phyloP scores from a whole-genome alignment of 37 sponge, comb jelly and placozoan genomes.

The Agelas oroides region DNA sequence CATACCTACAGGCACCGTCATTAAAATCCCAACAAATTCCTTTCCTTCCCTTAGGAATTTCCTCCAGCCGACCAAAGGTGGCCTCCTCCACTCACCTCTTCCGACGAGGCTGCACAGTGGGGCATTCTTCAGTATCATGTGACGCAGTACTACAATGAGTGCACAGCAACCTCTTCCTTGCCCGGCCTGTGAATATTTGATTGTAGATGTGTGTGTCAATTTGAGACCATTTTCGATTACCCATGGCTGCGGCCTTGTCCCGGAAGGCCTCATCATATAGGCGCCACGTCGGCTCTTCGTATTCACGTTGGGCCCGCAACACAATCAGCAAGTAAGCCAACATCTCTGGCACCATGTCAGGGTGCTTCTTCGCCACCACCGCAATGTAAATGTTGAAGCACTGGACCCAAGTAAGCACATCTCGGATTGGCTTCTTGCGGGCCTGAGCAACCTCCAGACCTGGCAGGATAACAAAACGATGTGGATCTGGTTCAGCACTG shows the following conservation, averaged over 20 bases:
- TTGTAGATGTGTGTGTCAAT: background rate
- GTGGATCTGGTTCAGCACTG: background rate
- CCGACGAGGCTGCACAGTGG: no score
- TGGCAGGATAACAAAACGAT: constrained; percentile 3
- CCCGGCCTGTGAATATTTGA: background rate
- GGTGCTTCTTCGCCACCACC: background rate
- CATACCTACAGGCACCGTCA: background rate
- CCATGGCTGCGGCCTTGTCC: constrained; percentile 2
- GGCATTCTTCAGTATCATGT: no score
- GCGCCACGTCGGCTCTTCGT: constrained; percentile 11
- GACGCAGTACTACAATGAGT: no score
- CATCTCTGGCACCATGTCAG: background rate
- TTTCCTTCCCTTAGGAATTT: no score
- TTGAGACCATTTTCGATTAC: background rate
- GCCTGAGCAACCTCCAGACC: background rate
- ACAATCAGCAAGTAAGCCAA: background rate
- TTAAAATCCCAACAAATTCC: background rate
- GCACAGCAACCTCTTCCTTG: background rate
- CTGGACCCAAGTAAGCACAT: background rate
- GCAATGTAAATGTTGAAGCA: background rate
- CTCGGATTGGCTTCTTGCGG: background rate
- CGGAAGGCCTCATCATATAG: constrained; percentile 22
- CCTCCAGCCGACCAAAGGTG: no score
- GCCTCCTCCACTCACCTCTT: no score
- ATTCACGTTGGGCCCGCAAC: background rate